Percentiles rank a stretch among this genome's conserved stretches.
These are phyloP conservation scores for Uloborus diversus DNA, from an alignment of 1,140 invertebrate species.

Conservation along the genomic window DNA sequence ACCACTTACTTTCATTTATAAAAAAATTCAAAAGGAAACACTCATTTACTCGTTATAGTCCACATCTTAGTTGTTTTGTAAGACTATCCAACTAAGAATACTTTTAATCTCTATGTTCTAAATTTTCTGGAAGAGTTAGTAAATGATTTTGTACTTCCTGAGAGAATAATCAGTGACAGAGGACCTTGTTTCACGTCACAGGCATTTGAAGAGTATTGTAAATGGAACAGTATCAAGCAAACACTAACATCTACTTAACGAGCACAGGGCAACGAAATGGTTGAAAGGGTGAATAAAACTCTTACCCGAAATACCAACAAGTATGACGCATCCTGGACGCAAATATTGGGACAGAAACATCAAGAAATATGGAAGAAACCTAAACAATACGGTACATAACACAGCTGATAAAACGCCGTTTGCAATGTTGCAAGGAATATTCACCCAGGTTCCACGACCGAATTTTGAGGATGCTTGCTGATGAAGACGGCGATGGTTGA, in stretches of 20 bases:
- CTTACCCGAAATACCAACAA: neutral
- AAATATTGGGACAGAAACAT: no score
- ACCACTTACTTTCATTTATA: neutral
- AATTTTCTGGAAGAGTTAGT: slow-evolving; percentile 9
- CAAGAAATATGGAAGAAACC: neutral
- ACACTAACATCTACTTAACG: neutral
- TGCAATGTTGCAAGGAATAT: slow-evolving; percentile 9
- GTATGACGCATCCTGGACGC: slow-evolving; percentile 1
- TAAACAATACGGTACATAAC: neutral
- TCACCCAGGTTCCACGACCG: neutral
- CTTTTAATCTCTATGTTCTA: neutral
- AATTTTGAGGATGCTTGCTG: neutral
- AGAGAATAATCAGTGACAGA: no score
- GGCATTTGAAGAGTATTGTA: neutral
- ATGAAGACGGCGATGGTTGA: neutral
- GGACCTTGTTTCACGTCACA: slow-evolving; percentile 23
- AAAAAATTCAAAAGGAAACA: neutral
- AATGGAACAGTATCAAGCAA: neutral
- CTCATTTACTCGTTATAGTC: neutral
- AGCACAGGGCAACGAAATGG: neutral
- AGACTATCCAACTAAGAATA: neutral
- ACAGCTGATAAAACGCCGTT: slow-evolving; percentile 5
- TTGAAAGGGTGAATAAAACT: neutral
- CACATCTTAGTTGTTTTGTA: slow-evolving; percentile 1
- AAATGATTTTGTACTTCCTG: slow-evolving; percentile 8